These are phyloP conservation scores for Chymomyza amoena DNA, from an alignment of 2,888 invertebrate genomes.

Conservation along the genomic window DNA sequence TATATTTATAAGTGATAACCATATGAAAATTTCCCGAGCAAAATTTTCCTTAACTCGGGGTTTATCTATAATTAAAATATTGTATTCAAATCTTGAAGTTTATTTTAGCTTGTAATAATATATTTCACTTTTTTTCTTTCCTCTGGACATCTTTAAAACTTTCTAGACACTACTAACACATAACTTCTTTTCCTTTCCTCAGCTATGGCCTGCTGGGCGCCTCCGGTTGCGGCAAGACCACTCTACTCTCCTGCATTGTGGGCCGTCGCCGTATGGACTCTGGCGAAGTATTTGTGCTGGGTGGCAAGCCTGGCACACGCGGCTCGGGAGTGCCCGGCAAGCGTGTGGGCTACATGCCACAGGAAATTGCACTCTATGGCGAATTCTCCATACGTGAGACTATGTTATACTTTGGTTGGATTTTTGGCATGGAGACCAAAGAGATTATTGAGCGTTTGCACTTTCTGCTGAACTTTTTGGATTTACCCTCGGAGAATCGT, in stretches of 20 bases:
- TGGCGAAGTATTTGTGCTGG: slow-evolving; percentile 94
- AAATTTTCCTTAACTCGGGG: no score
- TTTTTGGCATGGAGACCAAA: slow-evolving; percentile 92
- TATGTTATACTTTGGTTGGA: slow-evolving; percentile 97
- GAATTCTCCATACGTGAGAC: slow-evolving; percentile 97
- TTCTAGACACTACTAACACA: not conserved
- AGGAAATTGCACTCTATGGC: slow-evolving; percentile 93
- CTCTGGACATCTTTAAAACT: not conserved
- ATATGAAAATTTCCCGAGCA: no score
- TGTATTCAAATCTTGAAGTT: no score
- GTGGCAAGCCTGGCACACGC: slow-evolving; percentile 92
- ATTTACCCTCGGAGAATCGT: slow-evolving; percentile 91
- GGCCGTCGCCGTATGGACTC: slow-evolving; percentile 91
- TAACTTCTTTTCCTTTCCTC: slow-evolving; percentile 32
- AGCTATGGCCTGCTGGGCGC: slow-evolving; percentile 97
- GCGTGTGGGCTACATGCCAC: slow-evolving; percentile 98
- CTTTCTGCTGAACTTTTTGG: slow-evolving; percentile 93
- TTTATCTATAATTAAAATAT: no score
- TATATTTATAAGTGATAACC: no score
- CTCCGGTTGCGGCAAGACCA: slow-evolving; percentile 98
- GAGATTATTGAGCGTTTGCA: slow-evolving; percentile 90
- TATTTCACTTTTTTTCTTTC: no score
- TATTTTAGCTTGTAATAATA: no score
- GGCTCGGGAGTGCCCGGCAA: slow-evolving; percentile 96
- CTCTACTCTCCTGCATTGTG: slow-evolving; percentile 93